Evolutionary conservation across 2,113 vertebrate genomes (phyloP), one percentile per base, ranked within the genome.

Genomic region (Cynocephalus volans): DNA sequence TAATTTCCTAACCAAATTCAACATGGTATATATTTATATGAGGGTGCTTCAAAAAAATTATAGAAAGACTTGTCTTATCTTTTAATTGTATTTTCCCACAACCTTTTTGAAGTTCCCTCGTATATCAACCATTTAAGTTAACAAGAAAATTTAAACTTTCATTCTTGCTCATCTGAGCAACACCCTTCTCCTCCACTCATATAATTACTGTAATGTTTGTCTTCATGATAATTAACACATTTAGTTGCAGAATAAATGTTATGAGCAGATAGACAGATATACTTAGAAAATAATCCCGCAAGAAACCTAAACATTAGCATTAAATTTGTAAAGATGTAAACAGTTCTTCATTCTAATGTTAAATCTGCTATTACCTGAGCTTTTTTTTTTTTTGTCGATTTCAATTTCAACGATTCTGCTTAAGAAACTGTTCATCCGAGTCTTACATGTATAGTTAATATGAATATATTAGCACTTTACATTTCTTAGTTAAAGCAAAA

Each of bases 1-100:
- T 91, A 80, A 81, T 84, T 93, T 95, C 26, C 93, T 33, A 76
- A 89, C 21, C 26, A 90, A 92, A 90, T n/a, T 56, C 64, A 94
- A 19, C 2, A 69, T 86, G 8, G 48, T 69, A 73, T 89, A 93
- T 75, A 50, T 87, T 65, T 36, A 92, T n/a, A 60, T 41, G 41
- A 41, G 41, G 41, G 41, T 41, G 41, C 41, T 41, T 41, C 41
- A 41, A 41, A 41, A 41, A 41, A 41, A 3, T 41, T 41, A 41
- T 41, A 41, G 41, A 41, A 41, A 41, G 41, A 41, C 41, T 41
- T 41, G 41, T 41, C 41, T 41, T 41, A 41, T 41, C 41, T 41
- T 41, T 41, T 41, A 41, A 41, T 41, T 41, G 41, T 41, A 41
- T 41, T 41, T 41, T 41, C 4, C 41, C 41, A 41, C 41, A 41